phyloP scores from a whole-genome alignment of 1,140 invertebrate genomes.

The Zelostemma sp. region DNA sequence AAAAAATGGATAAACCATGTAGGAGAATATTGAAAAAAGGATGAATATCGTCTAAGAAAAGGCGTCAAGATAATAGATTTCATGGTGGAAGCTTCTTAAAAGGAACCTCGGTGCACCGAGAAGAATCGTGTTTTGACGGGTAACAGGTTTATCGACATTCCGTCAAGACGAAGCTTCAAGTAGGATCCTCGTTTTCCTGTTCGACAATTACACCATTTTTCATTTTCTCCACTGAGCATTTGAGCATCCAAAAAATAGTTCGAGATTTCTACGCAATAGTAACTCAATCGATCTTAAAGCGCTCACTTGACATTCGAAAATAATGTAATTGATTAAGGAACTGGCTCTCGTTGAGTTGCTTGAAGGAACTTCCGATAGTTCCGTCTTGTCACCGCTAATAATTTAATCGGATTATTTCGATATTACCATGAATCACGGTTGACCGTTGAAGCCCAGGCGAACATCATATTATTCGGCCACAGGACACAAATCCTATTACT shows the following conservation, averaged over 20 bases:
- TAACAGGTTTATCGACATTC: constrained; percentile 52
- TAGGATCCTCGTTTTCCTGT: constrained; percentile 5
- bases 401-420: constrained; percentile 12
- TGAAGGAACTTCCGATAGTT: neutral
- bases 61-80: neutral
- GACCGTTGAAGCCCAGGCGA: too few species aligned
- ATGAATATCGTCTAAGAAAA: constrained; percentile 11
- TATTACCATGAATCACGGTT: constrained; percentile 17
- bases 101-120: constrained; percentile 10
- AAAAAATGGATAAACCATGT: too few species aligned
- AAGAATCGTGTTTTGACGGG: constrained; percentile 42
- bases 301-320: too few species aligned
- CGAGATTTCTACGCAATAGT: neutral
- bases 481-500: too few species aligned
- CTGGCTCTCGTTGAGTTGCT: too few species aligned
- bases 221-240: neutral
- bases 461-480: too few species aligned
- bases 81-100: constrained; percentile 3
- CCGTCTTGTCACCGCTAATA: constrained; percentile 13
- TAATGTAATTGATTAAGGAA: too few species aligned
- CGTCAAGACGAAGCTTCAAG: constrained; percentile 23
- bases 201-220: constrained; percentile 11
- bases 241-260: too few species aligned
- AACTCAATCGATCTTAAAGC: neutral
- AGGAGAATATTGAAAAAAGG: too few species aligned